Evolutionary conservation across 2,113 vertebrate genomes (phyloP).

Genomic region (Baryphthengus martii): DNA sequence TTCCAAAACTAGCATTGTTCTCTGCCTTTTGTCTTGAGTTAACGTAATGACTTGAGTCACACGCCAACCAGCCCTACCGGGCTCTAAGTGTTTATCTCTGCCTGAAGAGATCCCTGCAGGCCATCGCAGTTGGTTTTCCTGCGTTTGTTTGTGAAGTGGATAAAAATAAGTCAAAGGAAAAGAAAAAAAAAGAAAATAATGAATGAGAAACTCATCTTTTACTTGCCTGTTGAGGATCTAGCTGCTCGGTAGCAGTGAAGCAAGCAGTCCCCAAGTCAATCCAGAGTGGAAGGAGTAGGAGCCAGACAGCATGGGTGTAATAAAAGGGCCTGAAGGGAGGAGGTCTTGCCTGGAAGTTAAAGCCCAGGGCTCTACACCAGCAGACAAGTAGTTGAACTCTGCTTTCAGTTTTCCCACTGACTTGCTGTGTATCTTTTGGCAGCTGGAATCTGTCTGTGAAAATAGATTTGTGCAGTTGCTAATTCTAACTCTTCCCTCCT

Average conservation of each 20-base stretch:
- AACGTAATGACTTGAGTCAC: background rate
- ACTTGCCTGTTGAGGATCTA: background rate
- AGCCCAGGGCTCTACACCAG: background rate
- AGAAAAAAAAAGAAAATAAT: background rate
- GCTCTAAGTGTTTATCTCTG: background rate
- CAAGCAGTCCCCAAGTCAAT: background rate
- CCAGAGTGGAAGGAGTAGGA: background rate
- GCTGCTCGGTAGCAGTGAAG: background rate
- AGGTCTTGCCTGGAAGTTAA: background rate
- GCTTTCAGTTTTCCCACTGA: background rate
- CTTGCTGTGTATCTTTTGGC: background rate
- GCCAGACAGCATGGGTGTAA: background rate
- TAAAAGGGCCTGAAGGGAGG: background rate
- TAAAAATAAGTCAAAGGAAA: background rate
- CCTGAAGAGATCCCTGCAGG: background rate
- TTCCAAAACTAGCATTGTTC: slow-evolving; percentile 32
- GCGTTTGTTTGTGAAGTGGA: background rate
- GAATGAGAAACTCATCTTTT: background rate
- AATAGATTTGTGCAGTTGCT: background rate
- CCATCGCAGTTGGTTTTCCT: background rate
- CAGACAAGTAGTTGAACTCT: background rate
- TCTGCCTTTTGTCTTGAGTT: slow-evolving; percentile 2
- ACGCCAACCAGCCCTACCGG: background rate
- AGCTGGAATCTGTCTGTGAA: slow-evolving; percentile 16
- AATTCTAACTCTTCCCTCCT: background rate